Conservation (phyloP, 2,113 vertebrate species). For the Nesogale talazaci region DNA sequence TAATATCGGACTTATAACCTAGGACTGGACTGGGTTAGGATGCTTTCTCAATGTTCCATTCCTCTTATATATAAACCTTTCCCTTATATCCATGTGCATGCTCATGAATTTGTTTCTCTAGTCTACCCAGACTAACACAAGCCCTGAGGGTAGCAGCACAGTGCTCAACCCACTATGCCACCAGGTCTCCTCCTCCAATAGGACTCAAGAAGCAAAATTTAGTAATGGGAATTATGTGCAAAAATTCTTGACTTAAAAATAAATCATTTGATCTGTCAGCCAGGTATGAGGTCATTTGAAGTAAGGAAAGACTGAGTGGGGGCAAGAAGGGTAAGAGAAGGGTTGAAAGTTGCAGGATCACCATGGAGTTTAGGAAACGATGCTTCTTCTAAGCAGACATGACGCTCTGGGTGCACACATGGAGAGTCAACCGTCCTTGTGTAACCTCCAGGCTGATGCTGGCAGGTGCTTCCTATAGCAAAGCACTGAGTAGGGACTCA, state of each 20-base stretch:
- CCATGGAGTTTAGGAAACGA: not conserved
- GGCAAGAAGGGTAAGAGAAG: no score
- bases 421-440: not conserved
- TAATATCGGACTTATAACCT: no score
- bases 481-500: not conserved
- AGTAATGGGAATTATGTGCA: not conserved
- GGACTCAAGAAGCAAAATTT: no score
- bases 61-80: no score
- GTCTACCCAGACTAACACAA: no score
- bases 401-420: not conserved
- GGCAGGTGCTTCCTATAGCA: not conserved
- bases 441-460: not conserved
- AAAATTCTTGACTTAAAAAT: not conserved
- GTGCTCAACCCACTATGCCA: no score
- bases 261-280: not conserved
- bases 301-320: not conserved
- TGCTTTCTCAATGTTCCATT: no score
- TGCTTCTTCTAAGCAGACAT: not conserved
- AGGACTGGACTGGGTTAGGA: no score
- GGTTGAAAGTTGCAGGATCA: not conserved
- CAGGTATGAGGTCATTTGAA: slow-evolving; percentile 10
- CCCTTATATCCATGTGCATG: no score
- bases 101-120: no score
- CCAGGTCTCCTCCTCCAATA: not conserved
- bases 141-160: no score